These are phyloP conservation scores for human DNA, from an alignment of 2,113 vertebrate genomes.

Conservation along the genomic window GRCh38 chrY:14993501-14994000, in stretches of 20 bases:
- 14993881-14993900: background rate
- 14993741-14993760: background rate
- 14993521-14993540: background rate
- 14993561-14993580: background rate
- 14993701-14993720: background rate
- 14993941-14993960: background rate
- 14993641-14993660: background rate
- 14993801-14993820: background rate
- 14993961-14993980: background rate
- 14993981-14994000: background rate
- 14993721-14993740: too few species aligned
- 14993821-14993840: background rate
- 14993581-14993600: background rate
- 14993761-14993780: background rate
- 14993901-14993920: background rate
- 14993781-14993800: background rate
- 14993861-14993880: background rate
- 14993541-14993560: background rate
- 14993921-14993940: background rate
- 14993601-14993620: background rate
- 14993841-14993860: background rate
- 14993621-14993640: background rate
- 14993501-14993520: background rate
- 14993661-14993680: background rate
- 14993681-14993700: background rate